Conservation (phyloP, 2,113 vertebrate species). For the Alosa alosa region DNA sequence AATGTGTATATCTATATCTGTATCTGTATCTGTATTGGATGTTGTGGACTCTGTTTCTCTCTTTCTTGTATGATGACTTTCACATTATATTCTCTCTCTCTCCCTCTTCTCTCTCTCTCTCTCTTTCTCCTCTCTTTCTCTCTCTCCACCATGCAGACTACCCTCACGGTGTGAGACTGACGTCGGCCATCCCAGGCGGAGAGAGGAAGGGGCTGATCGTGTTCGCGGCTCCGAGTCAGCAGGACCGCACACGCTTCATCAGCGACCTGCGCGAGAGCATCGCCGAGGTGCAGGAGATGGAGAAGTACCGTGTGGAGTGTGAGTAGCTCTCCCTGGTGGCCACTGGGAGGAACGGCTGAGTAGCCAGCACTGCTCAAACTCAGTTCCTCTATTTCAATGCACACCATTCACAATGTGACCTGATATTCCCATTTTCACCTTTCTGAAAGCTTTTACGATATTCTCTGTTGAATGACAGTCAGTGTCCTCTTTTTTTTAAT, state of each 20-base stretch:
- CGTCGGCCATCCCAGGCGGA: constrained; percentile 82
- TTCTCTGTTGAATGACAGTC: not conserved
- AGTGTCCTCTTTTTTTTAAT: not conserved
- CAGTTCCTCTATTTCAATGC: not conserved
- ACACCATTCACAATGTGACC: not conserved
- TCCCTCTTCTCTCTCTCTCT: not conserved
- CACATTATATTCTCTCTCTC: too few species aligned
- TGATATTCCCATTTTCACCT: not conserved
- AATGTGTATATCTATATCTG: too few species aligned
- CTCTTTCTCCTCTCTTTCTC: not conserved
- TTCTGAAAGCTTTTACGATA: not conserved
- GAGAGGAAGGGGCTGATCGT: constrained; percentile 88
- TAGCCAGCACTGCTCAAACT: not conserved
- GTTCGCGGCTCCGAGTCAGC: constrained; percentile 88
- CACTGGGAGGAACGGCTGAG: not conserved
- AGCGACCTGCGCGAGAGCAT: constrained; percentile 88
- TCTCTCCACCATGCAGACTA: constrained; percentile 72
- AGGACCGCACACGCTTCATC: constrained; percentile 86
- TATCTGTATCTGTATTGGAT: too few species aligned
- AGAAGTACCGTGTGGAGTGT: constrained; percentile 92
- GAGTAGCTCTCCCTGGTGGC: constrained; percentile 55
- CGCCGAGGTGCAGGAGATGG: constrained; percentile 92
- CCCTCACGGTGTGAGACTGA: constrained; percentile 86
- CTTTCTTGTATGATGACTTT: too few species aligned
- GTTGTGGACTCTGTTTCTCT: too few species aligned